Evolutionary conservation across 2,888 invertebrate species (phyloP), one percentile per base, ranked within the genome.

Genomic region (Rhorus exstirpatorius): DNA sequence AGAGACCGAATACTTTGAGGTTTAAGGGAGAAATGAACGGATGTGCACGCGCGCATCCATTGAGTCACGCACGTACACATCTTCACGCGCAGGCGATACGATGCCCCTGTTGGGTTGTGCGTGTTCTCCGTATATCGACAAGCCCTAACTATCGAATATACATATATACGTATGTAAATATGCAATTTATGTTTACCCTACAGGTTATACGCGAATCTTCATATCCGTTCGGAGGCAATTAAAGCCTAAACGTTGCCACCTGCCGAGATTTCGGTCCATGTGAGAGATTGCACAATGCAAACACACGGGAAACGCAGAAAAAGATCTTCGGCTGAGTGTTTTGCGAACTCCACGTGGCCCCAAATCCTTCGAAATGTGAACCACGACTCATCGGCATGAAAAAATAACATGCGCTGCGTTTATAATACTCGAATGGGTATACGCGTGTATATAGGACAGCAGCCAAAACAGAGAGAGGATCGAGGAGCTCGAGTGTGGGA

Each of bases 181-280:
- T 35, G 26, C 1, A n/a, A n/a, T n/a, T n/a, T n/a, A n/a, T n/a
- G n/a, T n/a, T n/a, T n/a, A 35, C 12, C 1, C 31, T 78, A 72
- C 68, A 83, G 44, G n/a, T n/a, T n/a, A n/a, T 71, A 67, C 58
- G 79, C 85, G 79, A 87, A 86, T 88, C 85, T 87, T 86, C 86
- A 86, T 86, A 85, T 83, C 81, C 78, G 75, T 81, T 85, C 74
- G 82, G 79, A 68, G 83, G 86, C 84, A 88, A 88, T 88, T 88
- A 88, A 87, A 85, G 83, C 63, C 81, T 87, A 87, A 88, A 86
- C 85, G 86, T 83, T 87, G 86, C 87, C 88, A 88, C 88, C 87
- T 78, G 86, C 85, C 85, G 86, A 83, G 85, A 86, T 87, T 79
- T 83, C 60, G 67, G 80, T 77, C 44, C 80, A 68, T 60, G 49